Conservation (phyloP, 2,888 invertebrate genomes). For the Callyntrura sp. region DNA sequence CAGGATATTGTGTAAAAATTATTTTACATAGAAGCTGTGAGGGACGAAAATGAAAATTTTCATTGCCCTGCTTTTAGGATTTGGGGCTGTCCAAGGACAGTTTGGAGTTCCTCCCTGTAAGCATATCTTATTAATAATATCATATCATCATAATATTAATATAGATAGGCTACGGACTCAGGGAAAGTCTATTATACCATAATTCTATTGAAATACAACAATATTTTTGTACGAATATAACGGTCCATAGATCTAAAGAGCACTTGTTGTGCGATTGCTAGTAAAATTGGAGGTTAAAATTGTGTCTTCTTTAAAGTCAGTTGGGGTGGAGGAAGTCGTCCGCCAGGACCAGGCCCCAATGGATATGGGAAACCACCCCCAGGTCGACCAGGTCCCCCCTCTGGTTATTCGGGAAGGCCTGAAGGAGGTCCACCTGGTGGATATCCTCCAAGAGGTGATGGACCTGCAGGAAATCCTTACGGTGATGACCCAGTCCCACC, state of each 20-base stretch:
- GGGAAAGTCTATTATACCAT: too few relatives aligned
- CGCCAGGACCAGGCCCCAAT: conserved; percentile 64
- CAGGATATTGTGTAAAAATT: conserved; percentile 58
- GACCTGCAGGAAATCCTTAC: conserved; percentile 75
- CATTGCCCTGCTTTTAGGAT: conserved; percentile 70
- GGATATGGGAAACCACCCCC: conserved; percentile 77
- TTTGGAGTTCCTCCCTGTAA: conserved; percentile 79
- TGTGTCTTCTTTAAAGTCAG: conserved; percentile 63
- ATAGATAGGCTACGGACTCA: not conserved
- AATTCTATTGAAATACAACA: too few relatives aligned
- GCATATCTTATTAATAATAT: conserved; percentile 11
- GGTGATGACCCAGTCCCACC: conserved; percentile 83
- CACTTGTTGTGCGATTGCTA: not conserved
- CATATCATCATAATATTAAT: not conserved
- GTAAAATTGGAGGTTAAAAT: not conserved
- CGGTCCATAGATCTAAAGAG: too few relatives aligned
- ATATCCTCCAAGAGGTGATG: conserved; percentile 79
- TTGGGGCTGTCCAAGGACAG: conserved; percentile 80
- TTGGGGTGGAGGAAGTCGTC: conserved; percentile 77
- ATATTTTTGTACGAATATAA: too few relatives aligned
- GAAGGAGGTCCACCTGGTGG: conserved; percentile 61
- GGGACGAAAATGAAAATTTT: conserved; percentile 70
- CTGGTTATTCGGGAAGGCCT: conserved; percentile 73
- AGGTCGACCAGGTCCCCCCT: conserved; percentile 67
- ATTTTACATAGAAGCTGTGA: not conserved